Conservation (phyloP, 2,888 invertebrate genomes). For the Leucophora obtusa region DNA sequence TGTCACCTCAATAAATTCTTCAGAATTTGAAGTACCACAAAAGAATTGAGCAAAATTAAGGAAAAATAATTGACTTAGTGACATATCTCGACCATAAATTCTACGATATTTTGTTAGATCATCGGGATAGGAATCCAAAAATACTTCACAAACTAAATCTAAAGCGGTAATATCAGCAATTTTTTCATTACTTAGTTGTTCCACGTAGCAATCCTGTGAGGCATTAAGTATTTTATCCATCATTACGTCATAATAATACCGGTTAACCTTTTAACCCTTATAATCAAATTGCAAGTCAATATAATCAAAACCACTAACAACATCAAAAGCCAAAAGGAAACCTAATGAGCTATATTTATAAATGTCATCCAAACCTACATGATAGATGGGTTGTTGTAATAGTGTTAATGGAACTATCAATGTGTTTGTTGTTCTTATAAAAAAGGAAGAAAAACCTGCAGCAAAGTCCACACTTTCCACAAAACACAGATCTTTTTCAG, state of each 20-base stretch:
- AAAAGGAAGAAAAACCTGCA: no score
- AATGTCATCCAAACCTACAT: slow-evolving; percentile 48
- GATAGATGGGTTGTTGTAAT: slow-evolving; percentile 64
- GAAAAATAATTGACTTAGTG: no score
- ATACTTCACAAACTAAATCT: slow-evolving; percentile 65
- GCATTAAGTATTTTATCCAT: slow-evolving; percentile 41
- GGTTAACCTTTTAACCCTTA: slow-evolving; percentile 11
- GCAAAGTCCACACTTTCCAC: no score
- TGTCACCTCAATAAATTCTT: slow-evolving; percentile 7
- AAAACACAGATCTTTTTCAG: no score
- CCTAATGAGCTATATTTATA: slow-evolving; percentile 66
- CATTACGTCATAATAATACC: neutral
- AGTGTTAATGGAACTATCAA: slow-evolving; percentile 64
- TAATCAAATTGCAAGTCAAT: slow-evolving; percentile 42
- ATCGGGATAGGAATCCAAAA: slow-evolving; percentile 39
- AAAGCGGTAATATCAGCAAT: slow-evolving; percentile 66
- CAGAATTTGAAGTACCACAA: no score
- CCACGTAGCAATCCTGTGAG: slow-evolving; percentile 51
- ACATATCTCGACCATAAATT: no score
- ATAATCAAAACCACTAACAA: slow-evolving; percentile 66
- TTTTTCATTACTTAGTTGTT: slow-evolving; percentile 63
- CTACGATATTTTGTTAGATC: neutral
- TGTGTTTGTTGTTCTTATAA: no score
- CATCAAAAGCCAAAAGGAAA: slow-evolving; percentile 66
- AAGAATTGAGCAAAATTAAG: no score